These are phyloP conservation scores for Heliconius nattereri DNA, from an alignment of 1,140 invertebrate genomes.

Conservation along the genomic window DNA sequence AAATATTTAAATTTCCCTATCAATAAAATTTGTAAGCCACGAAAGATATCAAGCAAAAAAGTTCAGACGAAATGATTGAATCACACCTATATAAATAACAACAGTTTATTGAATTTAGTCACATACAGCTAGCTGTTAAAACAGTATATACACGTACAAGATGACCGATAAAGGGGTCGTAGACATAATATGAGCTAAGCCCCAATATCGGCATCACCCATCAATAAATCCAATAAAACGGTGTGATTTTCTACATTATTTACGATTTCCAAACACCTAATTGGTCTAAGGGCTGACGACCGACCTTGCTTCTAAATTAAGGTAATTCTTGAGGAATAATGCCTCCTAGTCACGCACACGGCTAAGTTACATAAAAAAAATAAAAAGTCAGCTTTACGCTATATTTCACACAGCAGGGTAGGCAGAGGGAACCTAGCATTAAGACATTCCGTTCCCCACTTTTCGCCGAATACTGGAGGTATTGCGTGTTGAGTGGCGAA, in stretches of 20 bases:
- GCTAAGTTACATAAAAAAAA: background rate
- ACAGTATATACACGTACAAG: constrained; percentile 67
- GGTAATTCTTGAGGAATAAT: constrained; percentile 62
- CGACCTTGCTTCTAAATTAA: constrained; percentile 66
- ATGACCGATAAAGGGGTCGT: constrained; percentile 72
- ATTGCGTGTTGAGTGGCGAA: too few species aligned
- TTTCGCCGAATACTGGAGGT: too few species aligned
- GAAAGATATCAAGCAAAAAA: background rate
- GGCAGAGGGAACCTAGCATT: too few species aligned
- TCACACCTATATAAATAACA: constrained; percentile 19
- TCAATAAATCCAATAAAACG: constrained; percentile 46
- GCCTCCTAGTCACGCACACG: constrained; percentile 60
- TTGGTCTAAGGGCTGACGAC: constrained; percentile 51
- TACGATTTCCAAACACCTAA: constrained; percentile 48
- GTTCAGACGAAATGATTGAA: constrained; percentile 16
- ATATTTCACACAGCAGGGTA: too few species aligned
- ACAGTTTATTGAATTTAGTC: constrained; percentile 35
- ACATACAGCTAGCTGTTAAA: constrained; percentile 50
- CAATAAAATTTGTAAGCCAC: too few species aligned
- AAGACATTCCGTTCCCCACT: too few species aligned
- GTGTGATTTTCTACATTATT: constrained; percentile 56
- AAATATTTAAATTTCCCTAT: too few species aligned
- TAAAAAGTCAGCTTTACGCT: too few species aligned
- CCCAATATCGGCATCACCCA: constrained; percentile 33
- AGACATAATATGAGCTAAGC: constrained; percentile 61